Conservation (phyloP, 1,140 invertebrate genomes). For the Augochlora pura region DNA sequence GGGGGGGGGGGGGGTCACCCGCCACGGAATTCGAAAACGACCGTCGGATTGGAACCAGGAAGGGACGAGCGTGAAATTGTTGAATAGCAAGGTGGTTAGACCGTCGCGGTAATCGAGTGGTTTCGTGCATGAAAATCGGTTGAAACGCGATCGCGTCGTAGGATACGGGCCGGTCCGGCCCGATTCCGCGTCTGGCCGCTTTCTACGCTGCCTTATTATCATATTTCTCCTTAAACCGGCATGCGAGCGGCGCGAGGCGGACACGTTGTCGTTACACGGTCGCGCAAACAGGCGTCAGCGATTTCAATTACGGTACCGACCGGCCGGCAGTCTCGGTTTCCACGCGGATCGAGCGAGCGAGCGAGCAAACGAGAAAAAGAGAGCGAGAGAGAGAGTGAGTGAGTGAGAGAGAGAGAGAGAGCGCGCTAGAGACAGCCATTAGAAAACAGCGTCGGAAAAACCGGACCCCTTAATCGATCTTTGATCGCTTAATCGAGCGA, state of each 20-base stretch:
- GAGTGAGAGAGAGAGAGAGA: neutral
- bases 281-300: slow-evolving; percentile 36
- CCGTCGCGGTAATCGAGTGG: neutral
- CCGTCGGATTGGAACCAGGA: too few relatives aligned
- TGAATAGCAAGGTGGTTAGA: too few relatives aligned
- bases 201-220: slow-evolving; percentile 33
- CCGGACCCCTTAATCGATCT: slow-evolving; percentile 48
- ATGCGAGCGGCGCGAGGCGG: neutral
- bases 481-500: slow-evolving; percentile 51
- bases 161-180: neutral
- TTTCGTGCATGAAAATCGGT: slow-evolving; percentile 1
- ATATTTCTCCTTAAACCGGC: slow-evolving; percentile 41
- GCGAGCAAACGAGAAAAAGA: too few relatives aligned
- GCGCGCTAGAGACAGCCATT: neutral
- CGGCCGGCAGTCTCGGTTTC: slow-evolving; percentile 17
- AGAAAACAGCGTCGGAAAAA: slow-evolving; percentile 45
- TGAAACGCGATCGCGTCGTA: neutral
- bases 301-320: slow-evolving; percentile 45
- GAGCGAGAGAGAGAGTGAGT: neutral
- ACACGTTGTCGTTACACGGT: slow-evolving; percentile 31
- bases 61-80: too few relatives aligned
- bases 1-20: too few relatives aligned
- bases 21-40: too few relatives aligned
- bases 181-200: slow-evolving; percentile 28
- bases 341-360: neutral